These are phyloP conservation scores for Scaptomyza cyrtandrae DNA, from an alignment of 2,888 invertebrate species.

Conservation along the genomic window DNA sequence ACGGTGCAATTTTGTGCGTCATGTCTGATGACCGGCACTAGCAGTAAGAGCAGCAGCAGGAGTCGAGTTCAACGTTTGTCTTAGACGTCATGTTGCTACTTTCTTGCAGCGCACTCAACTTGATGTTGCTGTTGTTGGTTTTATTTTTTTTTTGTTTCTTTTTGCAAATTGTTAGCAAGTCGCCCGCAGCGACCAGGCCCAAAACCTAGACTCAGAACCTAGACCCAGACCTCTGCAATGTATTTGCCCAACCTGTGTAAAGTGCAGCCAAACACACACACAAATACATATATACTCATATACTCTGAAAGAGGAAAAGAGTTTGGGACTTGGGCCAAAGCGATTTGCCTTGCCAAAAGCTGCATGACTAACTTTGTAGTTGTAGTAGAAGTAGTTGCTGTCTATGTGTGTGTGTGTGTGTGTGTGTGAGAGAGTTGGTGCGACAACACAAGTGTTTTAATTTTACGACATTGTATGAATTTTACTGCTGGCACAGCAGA, in stretches of 20 bases:
- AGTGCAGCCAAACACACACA: slow-evolving; percentile 54
- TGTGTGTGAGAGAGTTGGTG: slow-evolving; percentile 43
- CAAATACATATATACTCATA: slow-evolving; percentile 25
- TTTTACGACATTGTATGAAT: slow-evolving; percentile 83
- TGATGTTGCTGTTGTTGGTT: slow-evolving; percentile 18
- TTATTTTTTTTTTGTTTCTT: slow-evolving; percentile 30
- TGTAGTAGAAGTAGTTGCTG: slow-evolving; percentile 22
- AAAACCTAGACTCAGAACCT: slow-evolving; percentile 26
- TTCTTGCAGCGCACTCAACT: slow-evolving; percentile 68
- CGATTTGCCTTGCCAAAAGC: slow-evolving; percentile 80
- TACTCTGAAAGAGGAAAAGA: neutral
- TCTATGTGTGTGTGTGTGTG: slow-evolving; percentile 16
- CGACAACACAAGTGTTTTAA: slow-evolving; percentile 81
- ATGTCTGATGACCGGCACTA: slow-evolving; percentile 32
- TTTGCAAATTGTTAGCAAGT: slow-evolving; percentile 69
- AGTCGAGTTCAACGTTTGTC: slow-evolving; percentile 32
- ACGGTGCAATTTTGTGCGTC: slow-evolving; percentile 73
- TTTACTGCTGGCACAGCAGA: slow-evolving; percentile 82
- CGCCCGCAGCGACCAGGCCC: slow-evolving; percentile 55
- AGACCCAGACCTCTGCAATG: slow-evolving; percentile 47
- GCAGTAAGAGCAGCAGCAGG: slow-evolving; percentile 4
- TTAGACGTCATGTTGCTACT: slow-evolving; percentile 76
- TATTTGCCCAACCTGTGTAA: slow-evolving; percentile 62
- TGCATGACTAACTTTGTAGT: slow-evolving; percentile 78
- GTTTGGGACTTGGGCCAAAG: slow-evolving; percentile 44